Evolutionary conservation across 2,888 invertebrate genomes (phyloP).

Genomic region (Meta bourneti): DNA sequence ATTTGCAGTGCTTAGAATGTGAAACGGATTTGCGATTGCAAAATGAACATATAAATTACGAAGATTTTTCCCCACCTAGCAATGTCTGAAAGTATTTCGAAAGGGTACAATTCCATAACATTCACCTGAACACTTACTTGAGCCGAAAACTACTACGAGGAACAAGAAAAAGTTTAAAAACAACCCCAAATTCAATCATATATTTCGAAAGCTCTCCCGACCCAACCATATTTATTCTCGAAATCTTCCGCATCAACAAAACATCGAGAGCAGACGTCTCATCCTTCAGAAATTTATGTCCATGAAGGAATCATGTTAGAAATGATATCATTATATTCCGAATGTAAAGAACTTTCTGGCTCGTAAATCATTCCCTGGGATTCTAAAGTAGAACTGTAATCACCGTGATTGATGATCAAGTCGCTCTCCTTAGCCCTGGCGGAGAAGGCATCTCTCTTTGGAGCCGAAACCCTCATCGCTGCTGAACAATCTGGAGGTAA

Average conservation of each 20-base stretch:
- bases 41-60: too few species aligned
- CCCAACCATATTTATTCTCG: not conserved
- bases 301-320: conserved; percentile 44
- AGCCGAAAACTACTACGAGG: not conserved
- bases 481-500: conserved; percentile 32
- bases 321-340: conserved; percentile 63
- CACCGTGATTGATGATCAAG: conserved; percentile 55
- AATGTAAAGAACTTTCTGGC: conserved; percentile 51
- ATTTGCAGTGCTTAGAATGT: too few species aligned
- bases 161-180: not conserved
- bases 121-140: not conserved
- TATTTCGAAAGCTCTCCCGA: not conserved
- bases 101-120: not conserved
- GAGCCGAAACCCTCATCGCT: conserved; percentile 8
- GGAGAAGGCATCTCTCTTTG: conserved; percentile 31
- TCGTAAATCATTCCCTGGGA: conserved; percentile 47
- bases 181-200: not conserved
- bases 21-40: too few species aligned
- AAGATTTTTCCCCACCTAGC: too few species aligned
- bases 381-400: conserved; percentile 62
- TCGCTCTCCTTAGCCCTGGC: not conserved
- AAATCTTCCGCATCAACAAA: not conserved
- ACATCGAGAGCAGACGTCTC: conserved; percentile 21
- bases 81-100: too few species aligned
- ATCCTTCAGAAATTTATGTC: conserved; percentile 43